phyloP scores from a whole-genome alignment of 2,888 invertebrate genomes.

The Coenonympha glycerion region DNA sequence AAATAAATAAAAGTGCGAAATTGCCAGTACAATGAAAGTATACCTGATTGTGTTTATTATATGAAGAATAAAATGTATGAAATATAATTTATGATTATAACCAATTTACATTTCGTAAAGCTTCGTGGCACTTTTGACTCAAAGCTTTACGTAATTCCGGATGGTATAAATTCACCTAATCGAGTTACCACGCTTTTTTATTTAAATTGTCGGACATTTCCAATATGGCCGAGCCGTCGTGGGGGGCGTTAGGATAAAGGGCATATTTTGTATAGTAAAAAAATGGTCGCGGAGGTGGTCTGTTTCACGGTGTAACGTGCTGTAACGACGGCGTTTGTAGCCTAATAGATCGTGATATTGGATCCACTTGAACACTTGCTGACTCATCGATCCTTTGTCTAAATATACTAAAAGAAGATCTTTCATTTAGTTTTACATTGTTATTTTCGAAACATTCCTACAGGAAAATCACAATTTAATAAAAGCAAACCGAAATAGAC shows the following conservation, averaged over 20 bases:
- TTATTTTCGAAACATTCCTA: neutral
- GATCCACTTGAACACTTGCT: conserved; percentile 48
- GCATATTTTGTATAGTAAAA: conserved; percentile 48
- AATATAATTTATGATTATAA: too few species aligned
- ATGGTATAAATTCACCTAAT: conserved; percentile 27
- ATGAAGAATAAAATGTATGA: too few species aligned
- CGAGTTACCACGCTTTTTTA: conserved; percentile 30
- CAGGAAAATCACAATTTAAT: too few species aligned
- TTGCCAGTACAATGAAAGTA: too few species aligned
- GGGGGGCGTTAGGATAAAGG: conserved; percentile 54
- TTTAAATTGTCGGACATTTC: conserved; percentile 24
- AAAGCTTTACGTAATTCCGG: conserved; percentile 17
- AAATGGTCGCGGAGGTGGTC: conserved; percentile 62
- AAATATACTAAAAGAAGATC: conserved; percentile 25
- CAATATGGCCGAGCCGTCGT: conserved; percentile 40
- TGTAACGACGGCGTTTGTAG: conserved; percentile 58
- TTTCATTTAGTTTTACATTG: neutral
- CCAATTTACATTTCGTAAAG: too few species aligned
- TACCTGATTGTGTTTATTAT: too few species aligned
- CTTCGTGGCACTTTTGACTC: neutral
- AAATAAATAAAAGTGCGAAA: too few species aligned
- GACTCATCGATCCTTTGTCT: conserved; percentile 50
- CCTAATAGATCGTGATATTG: conserved; percentile 68
- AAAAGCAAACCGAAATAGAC: too few species aligned
- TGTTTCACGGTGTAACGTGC: conserved; percentile 65